These are phyloP conservation scores for Melinaea marsaeus DNA, from an alignment of 2,888 invertebrate genomes.

Conservation along the genomic window DNA sequence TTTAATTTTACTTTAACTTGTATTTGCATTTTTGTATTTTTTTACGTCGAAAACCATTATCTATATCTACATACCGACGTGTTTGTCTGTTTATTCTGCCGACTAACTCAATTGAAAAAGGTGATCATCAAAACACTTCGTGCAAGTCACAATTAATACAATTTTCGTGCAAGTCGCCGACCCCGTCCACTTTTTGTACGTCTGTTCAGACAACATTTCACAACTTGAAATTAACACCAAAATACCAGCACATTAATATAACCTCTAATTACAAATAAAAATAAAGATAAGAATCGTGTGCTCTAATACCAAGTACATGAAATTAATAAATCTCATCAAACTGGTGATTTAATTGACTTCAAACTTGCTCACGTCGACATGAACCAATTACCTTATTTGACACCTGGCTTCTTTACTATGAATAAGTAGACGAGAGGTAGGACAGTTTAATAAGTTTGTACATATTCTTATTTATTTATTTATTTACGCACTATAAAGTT, in stretches of 20 bases:
- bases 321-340: slow-evolving; percentile 27
- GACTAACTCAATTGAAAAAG: too few relatives aligned
- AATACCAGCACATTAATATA: too few relatives aligned
- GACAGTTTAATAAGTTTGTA: not conserved
- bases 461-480: too few relatives aligned
- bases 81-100: too few relatives aligned
- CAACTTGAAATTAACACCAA: slow-evolving; percentile 12
- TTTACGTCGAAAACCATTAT: too few relatives aligned
- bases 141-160: slow-evolving; percentile 23
- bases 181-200: slow-evolving; percentile 33
- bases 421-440: not conserved
- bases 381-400: slow-evolving; percentile 14
- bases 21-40: too few relatives aligned
- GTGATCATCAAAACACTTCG: too few relatives aligned
- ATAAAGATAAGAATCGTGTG: slow-evolving; percentile 12
- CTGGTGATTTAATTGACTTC: slow-evolving; percentile 22
- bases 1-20: too few relatives aligned
- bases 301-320: slow-evolving; percentile 1
- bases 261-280: too few relatives aligned
- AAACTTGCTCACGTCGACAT: slow-evolving; percentile 15
- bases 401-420: slow-evolving; percentile 15
- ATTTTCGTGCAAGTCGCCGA: slow-evolving; percentile 27
- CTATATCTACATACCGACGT: too few relatives aligned
- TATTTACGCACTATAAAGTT: too few relatives aligned
- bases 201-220: slow-evolving; percentile 30